Evolutionary conservation across 1,140 invertebrate species (phyloP).

Genomic region (Mylabris phalerata): DNA sequence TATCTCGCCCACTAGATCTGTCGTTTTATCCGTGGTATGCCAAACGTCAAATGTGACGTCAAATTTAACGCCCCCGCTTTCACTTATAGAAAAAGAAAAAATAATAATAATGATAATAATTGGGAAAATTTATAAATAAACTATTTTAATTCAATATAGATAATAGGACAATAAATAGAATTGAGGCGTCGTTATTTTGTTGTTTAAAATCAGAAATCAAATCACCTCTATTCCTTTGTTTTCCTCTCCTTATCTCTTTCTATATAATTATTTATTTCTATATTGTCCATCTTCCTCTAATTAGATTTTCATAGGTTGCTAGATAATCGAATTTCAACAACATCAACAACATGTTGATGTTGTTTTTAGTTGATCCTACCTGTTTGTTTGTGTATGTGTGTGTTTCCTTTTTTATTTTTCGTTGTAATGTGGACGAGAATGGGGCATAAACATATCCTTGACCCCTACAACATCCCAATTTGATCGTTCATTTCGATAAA

Average conservation of each 20-base stretch:
- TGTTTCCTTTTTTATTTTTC: no score
- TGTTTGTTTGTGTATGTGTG: conserved; percentile 7
- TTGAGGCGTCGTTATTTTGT: neutral
- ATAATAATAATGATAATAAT: neutral
- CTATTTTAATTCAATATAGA: neutral
- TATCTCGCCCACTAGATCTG: conserved; percentile 21
- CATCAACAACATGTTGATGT: neutral
- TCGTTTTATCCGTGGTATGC: conserved; percentile 27
- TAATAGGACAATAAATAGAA: neutral
- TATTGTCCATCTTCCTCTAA: no score
- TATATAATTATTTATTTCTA: no score
- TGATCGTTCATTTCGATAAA: no score
- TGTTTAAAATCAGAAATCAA: neutral
- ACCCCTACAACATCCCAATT: neutral
- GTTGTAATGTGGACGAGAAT: no score
- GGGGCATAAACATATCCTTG: conserved; percentile 6
- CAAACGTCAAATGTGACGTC: conserved; percentile 36
- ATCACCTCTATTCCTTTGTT: neutral
- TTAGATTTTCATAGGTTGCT: no score
- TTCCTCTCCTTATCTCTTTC: no score
- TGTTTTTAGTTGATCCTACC: conserved; percentile 8
- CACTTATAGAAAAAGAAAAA: neutral
- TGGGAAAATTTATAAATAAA: neutral
- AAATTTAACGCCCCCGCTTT: conserved; percentile 30
- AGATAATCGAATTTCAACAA: no score